A percentile compares a stretch with the other conserved stretches of the same genome.
Conservation (phyloP, 2,888 invertebrate species). For the Podabrus alpinus region DNA sequence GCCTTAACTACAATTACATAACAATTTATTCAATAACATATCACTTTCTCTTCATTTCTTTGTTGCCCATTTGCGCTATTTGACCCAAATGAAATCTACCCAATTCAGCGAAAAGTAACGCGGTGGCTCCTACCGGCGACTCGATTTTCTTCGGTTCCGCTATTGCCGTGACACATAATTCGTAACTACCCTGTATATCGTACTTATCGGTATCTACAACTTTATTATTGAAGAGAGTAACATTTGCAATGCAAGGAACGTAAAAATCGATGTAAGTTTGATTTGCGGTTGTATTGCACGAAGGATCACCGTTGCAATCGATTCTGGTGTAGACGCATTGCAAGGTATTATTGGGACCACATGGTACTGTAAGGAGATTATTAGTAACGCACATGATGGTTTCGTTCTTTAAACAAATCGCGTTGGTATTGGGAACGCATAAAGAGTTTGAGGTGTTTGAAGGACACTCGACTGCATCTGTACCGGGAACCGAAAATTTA, state of each 20-base stretch:
- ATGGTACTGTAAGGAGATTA: neutral
- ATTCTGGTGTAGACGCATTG: constrained; percentile 19
- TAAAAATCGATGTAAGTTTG: constrained; percentile 40
- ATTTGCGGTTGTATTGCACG: constrained; percentile 32
- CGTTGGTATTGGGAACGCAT: constrained; percentile 13
- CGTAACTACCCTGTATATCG: neutral
- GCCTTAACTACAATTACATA: neutral
- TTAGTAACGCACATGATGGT: constrained; percentile 13
- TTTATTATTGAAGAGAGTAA: constrained; percentile 21
- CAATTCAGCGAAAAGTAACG: neutral
- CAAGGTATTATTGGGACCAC: neutral
- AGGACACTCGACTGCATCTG: neutral
- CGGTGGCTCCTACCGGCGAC: neutral
- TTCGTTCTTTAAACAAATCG: constrained; percentile 16
- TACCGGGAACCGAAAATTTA: neutral
- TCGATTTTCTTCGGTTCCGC: constrained; percentile 16
- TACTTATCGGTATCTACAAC: neutral
- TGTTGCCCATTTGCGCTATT: neutral
- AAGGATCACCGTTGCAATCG: constrained; percentile 14
- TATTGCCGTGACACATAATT: constrained; percentile 22
- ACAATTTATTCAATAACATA: neutral
- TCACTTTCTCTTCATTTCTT: neutral
- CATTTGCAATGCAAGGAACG: constrained; percentile 48
- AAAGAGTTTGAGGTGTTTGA: neutral
- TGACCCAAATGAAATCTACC: neutral